These are phyloP conservation scores for Phorcus lineatus DNA, from an alignment of 2,888 invertebrate genomes.

Conservation along the genomic window DNA sequence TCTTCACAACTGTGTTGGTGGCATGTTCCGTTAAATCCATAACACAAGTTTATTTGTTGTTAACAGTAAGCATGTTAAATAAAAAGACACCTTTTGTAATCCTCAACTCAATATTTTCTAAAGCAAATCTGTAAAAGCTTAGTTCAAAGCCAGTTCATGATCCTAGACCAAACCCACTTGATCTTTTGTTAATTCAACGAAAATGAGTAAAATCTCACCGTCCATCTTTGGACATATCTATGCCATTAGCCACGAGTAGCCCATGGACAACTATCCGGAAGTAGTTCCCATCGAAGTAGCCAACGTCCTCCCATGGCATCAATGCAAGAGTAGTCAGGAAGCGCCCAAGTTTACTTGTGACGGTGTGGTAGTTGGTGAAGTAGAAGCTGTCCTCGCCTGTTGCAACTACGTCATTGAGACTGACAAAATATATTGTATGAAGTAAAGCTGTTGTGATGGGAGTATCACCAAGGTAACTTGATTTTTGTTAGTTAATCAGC, in stretches of 20 bases:
- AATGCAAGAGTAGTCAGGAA: constrained; percentile 3
- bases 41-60: no score
- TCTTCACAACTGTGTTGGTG: no score
- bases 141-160: no score
- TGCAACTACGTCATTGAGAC: constrained; percentile 42
- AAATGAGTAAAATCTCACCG: constrained; percentile 16
- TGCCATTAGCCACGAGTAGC: constrained; percentile 29
- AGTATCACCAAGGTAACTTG: background rate
- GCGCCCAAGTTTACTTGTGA: background rate
- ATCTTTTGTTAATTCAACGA: no score
- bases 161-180: no score
- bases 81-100: no score
- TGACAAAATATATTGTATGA: background rate
- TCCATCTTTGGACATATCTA: constrained; percentile 32
- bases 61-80: no score
- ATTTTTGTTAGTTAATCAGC: no score
- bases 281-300: constrained; percentile 29
- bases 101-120: no score
- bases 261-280: constrained; percentile 22
- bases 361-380: constrained; percentile 37
- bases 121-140: no score
- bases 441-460: background rate
- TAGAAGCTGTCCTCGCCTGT: constrained; percentile 44
- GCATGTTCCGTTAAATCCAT: no score
- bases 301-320: constrained; percentile 25